Evolutionary conservation across 2,113 vertebrate genomes (phyloP).

Genomic region (Bos javanicus): DNA sequence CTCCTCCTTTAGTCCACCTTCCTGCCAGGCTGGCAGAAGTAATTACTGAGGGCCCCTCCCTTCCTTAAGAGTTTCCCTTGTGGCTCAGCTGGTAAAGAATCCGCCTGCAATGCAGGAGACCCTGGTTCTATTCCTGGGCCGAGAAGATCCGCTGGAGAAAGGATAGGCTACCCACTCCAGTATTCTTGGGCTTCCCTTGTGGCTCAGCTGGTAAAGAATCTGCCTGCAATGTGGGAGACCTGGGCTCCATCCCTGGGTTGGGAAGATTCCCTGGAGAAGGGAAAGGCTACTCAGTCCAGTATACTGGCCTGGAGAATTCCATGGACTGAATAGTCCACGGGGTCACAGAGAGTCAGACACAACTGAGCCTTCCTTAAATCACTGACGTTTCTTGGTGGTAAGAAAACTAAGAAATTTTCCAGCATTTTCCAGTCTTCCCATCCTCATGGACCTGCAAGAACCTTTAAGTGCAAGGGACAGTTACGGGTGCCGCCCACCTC

Average conservation of each 20-base stretch:
- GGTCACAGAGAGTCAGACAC: background rate
- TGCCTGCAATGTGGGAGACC: background rate
- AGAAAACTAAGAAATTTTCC: background rate
- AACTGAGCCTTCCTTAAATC: background rate
- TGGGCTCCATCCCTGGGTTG: background rate
- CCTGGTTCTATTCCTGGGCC: background rate
- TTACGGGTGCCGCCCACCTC: background rate
- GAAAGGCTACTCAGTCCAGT: background rate
- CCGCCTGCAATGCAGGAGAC: background rate
- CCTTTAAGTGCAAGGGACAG: background rate
- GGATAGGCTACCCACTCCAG: background rate
- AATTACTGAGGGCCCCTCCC: background rate
- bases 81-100: background rate
- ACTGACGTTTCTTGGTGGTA: background rate
- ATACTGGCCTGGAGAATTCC: background rate
- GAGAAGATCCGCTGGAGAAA: background rate
- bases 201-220: background rate
- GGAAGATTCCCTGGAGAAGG: background rate
- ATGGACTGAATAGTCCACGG: background rate
- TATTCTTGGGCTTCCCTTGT: background rate
- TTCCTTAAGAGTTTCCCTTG: background rate
- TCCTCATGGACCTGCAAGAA: background rate
- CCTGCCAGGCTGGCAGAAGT: background rate
- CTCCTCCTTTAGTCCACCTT: background rate
- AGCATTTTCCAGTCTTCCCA: background rate